Conservation (phyloP, 2,797 vertebrate genomes). For the Alcedo quadribrachys region DNA sequence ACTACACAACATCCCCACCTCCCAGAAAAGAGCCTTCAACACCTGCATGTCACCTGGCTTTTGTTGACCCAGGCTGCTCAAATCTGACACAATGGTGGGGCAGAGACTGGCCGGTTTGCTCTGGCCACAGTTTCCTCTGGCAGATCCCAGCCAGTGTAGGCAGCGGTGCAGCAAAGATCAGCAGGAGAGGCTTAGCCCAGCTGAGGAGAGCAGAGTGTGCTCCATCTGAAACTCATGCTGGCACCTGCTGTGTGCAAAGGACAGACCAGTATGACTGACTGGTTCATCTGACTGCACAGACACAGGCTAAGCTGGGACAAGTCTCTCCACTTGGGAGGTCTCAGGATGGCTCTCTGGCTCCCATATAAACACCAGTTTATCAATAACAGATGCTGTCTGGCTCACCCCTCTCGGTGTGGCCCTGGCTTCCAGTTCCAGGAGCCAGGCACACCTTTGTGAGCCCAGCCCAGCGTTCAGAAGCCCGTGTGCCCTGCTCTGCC, state of each 20-base stretch:
- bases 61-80: not conserved
- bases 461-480: not conserved
- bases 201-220: not conserved
- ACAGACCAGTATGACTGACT: not conserved
- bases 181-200: not conserved
- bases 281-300: not conserved
- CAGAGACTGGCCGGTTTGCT: not conserved
- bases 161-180: not conserved
- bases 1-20: not conserved
- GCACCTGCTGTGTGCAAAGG: not conserved
- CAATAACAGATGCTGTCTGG: constrained; percentile 4
- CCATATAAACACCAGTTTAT: constrained; percentile 7
- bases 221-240: not conserved
- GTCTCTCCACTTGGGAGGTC: constrained; percentile 20
- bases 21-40: not conserved
- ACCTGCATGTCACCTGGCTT: not conserved
- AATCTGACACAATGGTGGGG: not conserved
- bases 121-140: not conserved
- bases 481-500: not conserved
- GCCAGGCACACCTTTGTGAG: not conserved
- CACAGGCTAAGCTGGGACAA: not conserved
- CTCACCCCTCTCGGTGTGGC: not conserved
- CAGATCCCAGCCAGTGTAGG: not conserved
- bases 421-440: not conserved
- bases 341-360: not conserved